Percentiles rank a stretch among this genome's conserved stretches.
These are phyloP conservation scores for Lordiphosa clarofinis DNA, from an alignment of 1,140 invertebrate genomes.

Conservation along the genomic window DNA sequence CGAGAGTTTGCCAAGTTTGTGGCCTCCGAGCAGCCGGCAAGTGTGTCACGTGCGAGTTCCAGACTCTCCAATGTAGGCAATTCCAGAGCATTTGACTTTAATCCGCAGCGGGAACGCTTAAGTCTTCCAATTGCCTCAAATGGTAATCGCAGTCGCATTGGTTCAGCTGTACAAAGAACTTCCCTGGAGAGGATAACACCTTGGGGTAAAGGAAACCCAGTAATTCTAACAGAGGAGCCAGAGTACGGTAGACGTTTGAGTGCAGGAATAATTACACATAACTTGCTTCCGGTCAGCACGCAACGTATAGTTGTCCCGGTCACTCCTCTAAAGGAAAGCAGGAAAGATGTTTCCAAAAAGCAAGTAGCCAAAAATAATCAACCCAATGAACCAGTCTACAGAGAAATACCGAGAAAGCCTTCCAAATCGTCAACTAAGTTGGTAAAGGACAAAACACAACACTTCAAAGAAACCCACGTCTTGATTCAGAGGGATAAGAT, in stretches of 20 bases:
- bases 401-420: background rate
- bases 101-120: conserved; percentile 62
- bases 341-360: background rate
- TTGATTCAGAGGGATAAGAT: too few species aligned
- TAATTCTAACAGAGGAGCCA: conserved; percentile 39
- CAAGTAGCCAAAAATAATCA: too few species aligned
- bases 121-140: conserved; percentile 33
- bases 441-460: too few species aligned
- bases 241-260: conserved; percentile 26
- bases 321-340: conserved; percentile 1
- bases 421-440: background rate
- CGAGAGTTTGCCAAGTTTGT: conserved; percentile 65
- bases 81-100: conserved; percentile 60
- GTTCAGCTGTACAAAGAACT: conserved; percentile 33
- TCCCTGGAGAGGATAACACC: conserved; percentile 31
- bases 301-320: conserved; percentile 7
- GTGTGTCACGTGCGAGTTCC: conserved; percentile 53
- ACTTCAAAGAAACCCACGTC: too few species aligned
- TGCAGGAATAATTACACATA: conserved; percentile 15
- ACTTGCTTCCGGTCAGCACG: conserved; percentile 8
- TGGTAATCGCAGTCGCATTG: conserved; percentile 31
- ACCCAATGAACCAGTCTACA: background rate
- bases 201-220: conserved; percentile 40
- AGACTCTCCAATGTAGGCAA: conserved; percentile 38
- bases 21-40: conserved; percentile 54